Conservation (phyloP, 1,140 invertebrate genomes). For the Zaprionus taronus region DNA sequence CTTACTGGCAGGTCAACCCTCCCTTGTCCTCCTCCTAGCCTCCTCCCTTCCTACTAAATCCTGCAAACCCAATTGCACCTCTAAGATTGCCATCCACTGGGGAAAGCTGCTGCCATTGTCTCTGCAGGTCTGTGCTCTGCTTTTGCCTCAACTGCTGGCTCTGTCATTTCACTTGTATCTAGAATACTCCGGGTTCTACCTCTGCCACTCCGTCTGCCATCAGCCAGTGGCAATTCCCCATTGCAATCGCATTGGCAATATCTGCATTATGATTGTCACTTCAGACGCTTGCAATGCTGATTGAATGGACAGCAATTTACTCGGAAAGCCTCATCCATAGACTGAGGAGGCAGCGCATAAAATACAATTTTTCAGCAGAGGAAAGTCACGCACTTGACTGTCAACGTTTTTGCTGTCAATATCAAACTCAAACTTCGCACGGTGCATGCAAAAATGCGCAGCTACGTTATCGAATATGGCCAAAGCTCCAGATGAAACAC, state of each 20-base stretch:
- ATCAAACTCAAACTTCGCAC: conserved; percentile 65
- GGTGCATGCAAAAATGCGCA: conserved; percentile 71
- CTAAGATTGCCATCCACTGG: not conserved
- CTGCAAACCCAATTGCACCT: not conserved
- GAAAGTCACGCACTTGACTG: conserved; percentile 73
- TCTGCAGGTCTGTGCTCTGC: conserved; percentile 19
- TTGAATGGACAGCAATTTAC: conserved; percentile 78
- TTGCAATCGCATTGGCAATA: conserved; percentile 52
- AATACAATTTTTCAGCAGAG: conserved; percentile 51
- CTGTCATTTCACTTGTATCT: conserved; percentile 12
- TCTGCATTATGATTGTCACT: conserved; percentile 81
- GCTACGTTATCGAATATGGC: conserved; percentile 28
- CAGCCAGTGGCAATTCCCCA: conserved; percentile 48
- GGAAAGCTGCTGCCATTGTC: conserved; percentile 15
- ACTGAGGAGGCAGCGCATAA: conserved; percentile 32
- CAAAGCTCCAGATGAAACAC: conserved; percentile 13
- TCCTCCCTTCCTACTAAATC: not conserved
- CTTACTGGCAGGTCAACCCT: conserved; percentile 16
- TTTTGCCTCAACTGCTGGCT: conserved; percentile 13
- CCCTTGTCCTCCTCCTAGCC: not conserved
- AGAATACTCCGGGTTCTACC: not conserved
- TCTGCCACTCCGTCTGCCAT: conserved; percentile 12
- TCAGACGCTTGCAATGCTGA: conserved; percentile 74
- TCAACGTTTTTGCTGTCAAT: conserved; percentile 78
- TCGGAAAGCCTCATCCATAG: conserved; percentile 51